Evolutionary conservation across 1,140 invertebrate species (phyloP), one percentile per base, ranked within the genome.

Genomic region (Geopemphigus sp.): DNA sequence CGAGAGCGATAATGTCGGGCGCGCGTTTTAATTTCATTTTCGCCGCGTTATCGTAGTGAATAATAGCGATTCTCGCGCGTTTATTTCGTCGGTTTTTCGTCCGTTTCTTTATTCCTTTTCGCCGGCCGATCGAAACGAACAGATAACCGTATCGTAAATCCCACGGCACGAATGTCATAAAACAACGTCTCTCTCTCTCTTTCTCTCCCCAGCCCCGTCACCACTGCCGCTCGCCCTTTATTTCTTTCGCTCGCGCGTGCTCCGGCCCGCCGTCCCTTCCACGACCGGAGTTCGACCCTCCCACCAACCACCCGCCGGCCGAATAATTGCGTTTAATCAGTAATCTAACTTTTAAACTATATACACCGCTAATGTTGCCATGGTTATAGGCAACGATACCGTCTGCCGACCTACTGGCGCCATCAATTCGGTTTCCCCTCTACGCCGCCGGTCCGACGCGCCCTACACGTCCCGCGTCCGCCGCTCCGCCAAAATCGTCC

Each of bases 291-390:
- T 3, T 8, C 15, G 47, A 10, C 66, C 64, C 80, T 1, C 15
- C 22, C 15, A 12, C 29, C 56, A n/a, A 22, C 12, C 47, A 3
- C 32, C 32, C 26, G 29, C 6, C 29, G 6, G 26, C 45, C 56
- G 73, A 76, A 76, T 76, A 76, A 76, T 76, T 59, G 73, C 32
- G 39, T 76, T 76, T 76, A 76, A 76, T 76, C 73, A 76, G 73
- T 11, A 76, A 59, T 76, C 73, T 59, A 59, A 76, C 73, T 76
- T 59, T 76, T 76, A 76, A 59, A 24, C 53, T 10, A 39, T 76
- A 59, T 24, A 59, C 56, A 59, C 32, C 39, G 56, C 56, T 61
- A 74, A 76, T 76, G 73, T 76, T 76, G 15, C 73, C 73, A 76
- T 76, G 73, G 73, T 76, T 76, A 76, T 76, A 45, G 73, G 39